phyloP scores from a whole-genome alignment of 2,888 invertebrate species.

The Polydrusus pterygomalis region DNA sequence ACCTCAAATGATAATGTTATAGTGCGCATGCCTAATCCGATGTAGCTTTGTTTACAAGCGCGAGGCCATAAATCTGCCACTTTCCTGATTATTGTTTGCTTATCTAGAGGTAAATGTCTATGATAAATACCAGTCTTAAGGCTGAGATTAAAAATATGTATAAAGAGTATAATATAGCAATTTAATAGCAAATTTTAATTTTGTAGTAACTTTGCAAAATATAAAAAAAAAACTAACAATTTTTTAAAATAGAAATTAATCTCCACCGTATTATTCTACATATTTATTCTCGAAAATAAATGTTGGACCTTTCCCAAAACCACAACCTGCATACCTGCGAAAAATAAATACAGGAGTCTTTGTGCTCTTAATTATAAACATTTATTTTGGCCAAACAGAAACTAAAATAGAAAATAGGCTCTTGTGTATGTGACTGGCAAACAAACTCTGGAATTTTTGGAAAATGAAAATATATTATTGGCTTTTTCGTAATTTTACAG shows the following conservation, averaged over 20 bases:
- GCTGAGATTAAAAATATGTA: too few relatives aligned
- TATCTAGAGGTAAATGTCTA: too few relatives aligned
- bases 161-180: too few relatives aligned
- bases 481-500: not conserved
- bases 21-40: too few relatives aligned
- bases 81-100: too few relatives aligned
- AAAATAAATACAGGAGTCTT: constrained; percentile 8
- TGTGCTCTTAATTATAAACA: constrained; percentile 8
- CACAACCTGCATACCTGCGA: constrained; percentile 27
- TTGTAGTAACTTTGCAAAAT: too few relatives aligned
- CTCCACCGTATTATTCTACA: not conserved
- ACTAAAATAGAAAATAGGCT: constrained; percentile 4
- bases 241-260: not conserved
- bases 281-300: constrained; percentile 27
- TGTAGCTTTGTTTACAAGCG: too few relatives aligned
- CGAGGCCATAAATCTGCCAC: too few relatives aligned
- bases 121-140: too few relatives aligned
- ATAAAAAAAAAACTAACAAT: not conserved
- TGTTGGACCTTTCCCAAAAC: constrained; percentile 21
- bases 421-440: not conserved
- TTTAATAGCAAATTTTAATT: too few relatives aligned
- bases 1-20: too few relatives aligned
- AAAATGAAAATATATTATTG: not conserved
- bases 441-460: not conserved
- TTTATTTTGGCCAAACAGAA: not conserved